Percentiles rank a stretch among this genome's conserved stretches.
Conservation (phyloP, 2,888 invertebrate species). For the Dysmachus trigonus region DNA sequence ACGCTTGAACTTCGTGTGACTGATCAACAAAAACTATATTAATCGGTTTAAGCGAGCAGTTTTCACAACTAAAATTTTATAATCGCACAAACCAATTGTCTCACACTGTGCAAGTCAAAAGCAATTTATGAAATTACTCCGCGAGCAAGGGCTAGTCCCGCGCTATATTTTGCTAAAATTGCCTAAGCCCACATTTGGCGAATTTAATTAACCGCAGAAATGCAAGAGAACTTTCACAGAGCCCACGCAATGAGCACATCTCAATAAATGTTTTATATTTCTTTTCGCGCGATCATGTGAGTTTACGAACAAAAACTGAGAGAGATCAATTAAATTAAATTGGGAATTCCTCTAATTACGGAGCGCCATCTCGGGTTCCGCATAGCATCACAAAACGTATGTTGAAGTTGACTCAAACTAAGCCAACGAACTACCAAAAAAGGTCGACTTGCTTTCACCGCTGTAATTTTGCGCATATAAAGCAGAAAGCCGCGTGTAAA, state of each 20-base stretch:
- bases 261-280: background rate
- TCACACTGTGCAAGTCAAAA: background rate
- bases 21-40: background rate
- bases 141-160: background rate
- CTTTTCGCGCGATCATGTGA: background rate
- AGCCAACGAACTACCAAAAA: background rate
- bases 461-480: background rate
- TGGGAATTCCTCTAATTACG: background rate
- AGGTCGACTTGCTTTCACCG: background rate
- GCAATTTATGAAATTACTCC: background rate
- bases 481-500: background rate
- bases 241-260: background rate
- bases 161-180: background rate
- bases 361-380: background rate
- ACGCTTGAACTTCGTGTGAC: too few relatives aligned
- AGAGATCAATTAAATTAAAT: background rate
- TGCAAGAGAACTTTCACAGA: background rate
- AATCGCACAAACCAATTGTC: background rate
- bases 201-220: background rate
- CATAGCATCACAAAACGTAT: background rate
- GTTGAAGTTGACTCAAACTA: background rate
- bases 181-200: background rate
- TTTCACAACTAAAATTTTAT: background rate
- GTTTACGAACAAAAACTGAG: background rate
- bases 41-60: background rate